A percentile compares a stretch with the other conserved stretches of the same genome.
Conservation (phyloP, 2,797 vertebrate species). For the Rhinophrynus dorsalis region DNA sequence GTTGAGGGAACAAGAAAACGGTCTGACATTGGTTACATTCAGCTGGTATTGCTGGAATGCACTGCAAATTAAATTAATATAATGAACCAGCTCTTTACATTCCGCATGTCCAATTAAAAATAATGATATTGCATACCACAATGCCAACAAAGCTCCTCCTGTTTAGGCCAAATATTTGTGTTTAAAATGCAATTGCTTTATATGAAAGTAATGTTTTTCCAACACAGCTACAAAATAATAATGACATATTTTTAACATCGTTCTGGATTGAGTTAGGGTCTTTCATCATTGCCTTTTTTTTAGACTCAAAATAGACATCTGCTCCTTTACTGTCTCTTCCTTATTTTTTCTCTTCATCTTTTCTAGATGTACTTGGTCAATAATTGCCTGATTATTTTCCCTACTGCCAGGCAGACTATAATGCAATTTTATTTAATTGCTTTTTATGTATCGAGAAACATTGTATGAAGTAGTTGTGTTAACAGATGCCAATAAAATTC, state of each 20-base stretch:
- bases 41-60: not conserved
- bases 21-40: not conserved
- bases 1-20: not conserved
- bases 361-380: slow-evolving; percentile 27
- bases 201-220: slow-evolving; percentile 7
- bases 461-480: not conserved
- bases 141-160: slow-evolving; percentile 8
- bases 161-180: not conserved
- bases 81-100: slow-evolving; percentile 30
- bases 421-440: slow-evolving; percentile 23
- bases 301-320: slow-evolving; percentile 25
- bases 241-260: slow-evolving; percentile 2
- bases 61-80: slow-evolving; percentile 18
- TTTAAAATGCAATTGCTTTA: slow-evolving; percentile 3
- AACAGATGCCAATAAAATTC: not conserved
- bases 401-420: slow-evolving; percentile 32
- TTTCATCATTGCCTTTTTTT: slow-evolving; percentile 32
- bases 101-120: slow-evolving; percentile 41
- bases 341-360: slow-evolving; percentile 22
- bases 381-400: slow-evolving; percentile 15
- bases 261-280: slow-evolving; percentile 1
- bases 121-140: slow-evolving; percentile 37
- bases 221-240: slow-evolving; percentile 7
- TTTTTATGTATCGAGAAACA: slow-evolving; percentile 19
- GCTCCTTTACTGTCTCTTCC: slow-evolving; percentile 23